Conservation (phyloP, 2,797 vertebrate species). For the Anguilla obscura region DNA sequence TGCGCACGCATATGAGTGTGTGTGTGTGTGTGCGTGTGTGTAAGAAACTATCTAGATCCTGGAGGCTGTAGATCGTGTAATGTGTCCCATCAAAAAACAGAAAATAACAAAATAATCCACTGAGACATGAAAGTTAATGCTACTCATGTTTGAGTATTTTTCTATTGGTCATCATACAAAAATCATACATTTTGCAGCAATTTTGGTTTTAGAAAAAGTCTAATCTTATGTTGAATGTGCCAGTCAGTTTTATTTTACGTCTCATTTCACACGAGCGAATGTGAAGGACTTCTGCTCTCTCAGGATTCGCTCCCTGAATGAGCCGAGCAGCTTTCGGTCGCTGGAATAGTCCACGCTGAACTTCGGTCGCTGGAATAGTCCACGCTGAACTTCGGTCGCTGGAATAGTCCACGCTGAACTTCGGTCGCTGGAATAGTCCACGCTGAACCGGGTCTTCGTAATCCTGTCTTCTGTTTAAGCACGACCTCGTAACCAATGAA, state of each 20-base stretch:
- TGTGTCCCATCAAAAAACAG: background rate
- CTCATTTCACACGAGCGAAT: background rate
- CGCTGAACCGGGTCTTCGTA: background rate
- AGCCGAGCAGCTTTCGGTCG: conserved; percentile 16
- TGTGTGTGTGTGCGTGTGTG: too few species aligned
- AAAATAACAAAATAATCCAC: conserved; percentile 10
- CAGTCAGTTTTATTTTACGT: background rate
- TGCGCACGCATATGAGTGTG: too few species aligned
- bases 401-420: conserved; percentile 19
- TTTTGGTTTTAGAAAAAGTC: background rate
- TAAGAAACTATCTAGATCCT: background rate
- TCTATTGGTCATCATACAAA: background rate
- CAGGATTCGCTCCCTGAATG: conserved; percentile 54
- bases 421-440: background rate
- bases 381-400: background rate
- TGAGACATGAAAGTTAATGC: conserved; percentile 15
- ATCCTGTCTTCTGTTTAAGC: background rate
- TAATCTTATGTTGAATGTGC: background rate
- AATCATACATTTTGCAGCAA: background rate
- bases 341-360: conserved; percentile 20
- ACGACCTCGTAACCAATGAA: background rate
- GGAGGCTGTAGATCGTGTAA: background rate
- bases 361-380: background rate
- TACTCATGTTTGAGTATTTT: background rate
- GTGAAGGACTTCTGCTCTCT: conserved; percentile 46